Conservation (phyloP, 2,113 vertebrate genomes). For the Rana temporaria region DNA sequence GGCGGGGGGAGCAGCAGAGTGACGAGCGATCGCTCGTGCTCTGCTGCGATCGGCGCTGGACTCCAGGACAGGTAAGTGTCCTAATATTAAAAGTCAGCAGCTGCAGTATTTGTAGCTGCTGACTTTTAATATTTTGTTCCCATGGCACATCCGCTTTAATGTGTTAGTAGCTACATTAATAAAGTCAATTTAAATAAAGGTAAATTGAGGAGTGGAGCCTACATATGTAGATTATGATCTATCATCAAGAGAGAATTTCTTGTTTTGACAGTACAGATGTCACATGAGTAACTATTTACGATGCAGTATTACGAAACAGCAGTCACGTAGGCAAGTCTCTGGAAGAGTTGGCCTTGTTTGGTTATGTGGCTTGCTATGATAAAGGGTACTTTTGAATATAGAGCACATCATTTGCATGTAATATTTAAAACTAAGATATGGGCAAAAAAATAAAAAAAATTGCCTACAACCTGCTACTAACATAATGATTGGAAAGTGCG, state of each 20-base stretch:
- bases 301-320: not conserved
- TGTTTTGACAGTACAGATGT: not conserved
- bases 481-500: too few relatives aligned
- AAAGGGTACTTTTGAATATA: not conserved
- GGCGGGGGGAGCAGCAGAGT: too few relatives aligned
- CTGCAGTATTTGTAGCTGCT: too few relatives aligned
- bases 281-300: not conserved
- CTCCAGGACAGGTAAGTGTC: too few relatives aligned
- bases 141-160: too few relatives aligned
- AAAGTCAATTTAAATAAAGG: not conserved
- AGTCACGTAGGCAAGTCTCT: not conserved
- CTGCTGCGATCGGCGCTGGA: too few relatives aligned
- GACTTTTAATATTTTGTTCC: too few relatives aligned
- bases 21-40: too few relatives aligned
- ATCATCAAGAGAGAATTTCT: slow-evolving; percentile 8
- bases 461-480: too few relatives aligned
- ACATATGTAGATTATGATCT: not conserved
- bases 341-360: not conserved
- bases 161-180: not conserved
- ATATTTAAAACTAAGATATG: too few relatives aligned
- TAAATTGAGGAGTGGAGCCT: not conserved
- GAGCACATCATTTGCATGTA: not conserved
- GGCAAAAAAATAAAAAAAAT: too few relatives aligned
- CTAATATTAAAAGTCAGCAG: too few relatives aligned
- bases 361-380: not conserved